Base-by-base conservation (phyloP, 2,797 vertebrate genomes). In the Brotula barbata region DNA sequence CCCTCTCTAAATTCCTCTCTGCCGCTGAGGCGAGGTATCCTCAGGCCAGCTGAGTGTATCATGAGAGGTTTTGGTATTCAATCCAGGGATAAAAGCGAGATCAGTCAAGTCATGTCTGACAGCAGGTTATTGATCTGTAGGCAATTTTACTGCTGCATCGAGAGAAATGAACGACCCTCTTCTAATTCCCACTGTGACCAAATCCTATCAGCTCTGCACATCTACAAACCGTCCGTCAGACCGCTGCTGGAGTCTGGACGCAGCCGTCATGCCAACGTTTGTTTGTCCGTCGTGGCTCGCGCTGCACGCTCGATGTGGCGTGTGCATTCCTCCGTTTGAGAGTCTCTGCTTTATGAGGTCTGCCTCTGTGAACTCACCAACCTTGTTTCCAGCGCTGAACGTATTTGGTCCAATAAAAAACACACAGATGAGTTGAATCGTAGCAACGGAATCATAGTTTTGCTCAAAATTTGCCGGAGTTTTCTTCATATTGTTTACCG, bases 21-120 rank as follows among this genome's bases (percentile, higher is more conserved):
- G 45, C 39, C 44, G 25, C 20, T 19, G 12, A 68, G 42, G 44
- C 12, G 9, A 53, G 21, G 39, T 51, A 21, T 68, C 23, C 42
- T 28, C 55, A 5, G 36, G 31, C 31, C 11, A n/a, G 21, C 54
- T 68, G 41, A 7, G 37, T 6, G 37, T 58, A 46, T 54, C 50
- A 5, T 39, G 36, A 75, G 43, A 68, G 52, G 53, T 60, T 77
- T 83, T 74, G 60, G 37, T 80, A 76, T 84, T 81, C 72, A 66
- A 47, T 41, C 28, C 66, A 28, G 57, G 43, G 31, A 71, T 49
- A 37, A 73, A 50, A 68, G 55, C 73, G 9, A 28, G 69, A 78
- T 84, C 64, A 58, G 65, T 82, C 76, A 73, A 66, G 73, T 51
- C 77, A n/a, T 67, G 72, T 78, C 83, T 76, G 83, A 83, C 78